Evolutionary conservation across 2,888 invertebrate genomes (phyloP), one percentile per base, ranked within the genome.

Genomic region (Didymodactylos carnosus): DNA sequence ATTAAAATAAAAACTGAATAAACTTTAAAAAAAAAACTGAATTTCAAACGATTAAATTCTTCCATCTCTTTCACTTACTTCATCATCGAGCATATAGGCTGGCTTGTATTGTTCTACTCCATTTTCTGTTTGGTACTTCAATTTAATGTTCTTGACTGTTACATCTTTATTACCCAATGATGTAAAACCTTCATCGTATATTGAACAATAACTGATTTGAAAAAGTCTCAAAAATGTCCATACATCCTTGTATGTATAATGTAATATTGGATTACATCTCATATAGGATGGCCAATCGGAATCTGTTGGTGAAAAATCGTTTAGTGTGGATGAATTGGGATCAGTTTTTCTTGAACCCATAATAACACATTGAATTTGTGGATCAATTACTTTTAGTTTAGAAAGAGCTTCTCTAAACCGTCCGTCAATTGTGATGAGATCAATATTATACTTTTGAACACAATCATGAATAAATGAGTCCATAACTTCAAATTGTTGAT

Each of bases 281-380:
- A 94, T 88, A 77, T 94, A 85, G 78, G 88, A 87, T 0, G 97
- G 95, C 97, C 97, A 98, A 77, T 87, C 89, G 0, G 86, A 79
- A 83, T 97, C 97, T 1, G 95, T 95, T 71, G 51, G 43, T 69
- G 90, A 88, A 84, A 91, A 89, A 76, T 86, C 83, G 46, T 87
- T 81, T 72, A 92, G 83, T 77, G 88, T 83, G 77, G 87, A 85
- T 71, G 90, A 88, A 80, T 88, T 88, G 0, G 94, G 94, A 85
- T 98, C 97, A 0, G 90, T 90, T 72, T 88, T 86, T 76, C 97
- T 86, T 7, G 90, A 91, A 14, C 98, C 98, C 91, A 98, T 92
- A 8, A 97, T 85, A 73, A 91, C 89, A 0, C 91, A 92, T 81
- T 90, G 89, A 39, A 94, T 85, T 70, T 87, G 82, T 0, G 86